Base-by-base conservation (phyloP, 2,888 invertebrate genomes). In the Ommatoiulus sabulosus region DNA sequence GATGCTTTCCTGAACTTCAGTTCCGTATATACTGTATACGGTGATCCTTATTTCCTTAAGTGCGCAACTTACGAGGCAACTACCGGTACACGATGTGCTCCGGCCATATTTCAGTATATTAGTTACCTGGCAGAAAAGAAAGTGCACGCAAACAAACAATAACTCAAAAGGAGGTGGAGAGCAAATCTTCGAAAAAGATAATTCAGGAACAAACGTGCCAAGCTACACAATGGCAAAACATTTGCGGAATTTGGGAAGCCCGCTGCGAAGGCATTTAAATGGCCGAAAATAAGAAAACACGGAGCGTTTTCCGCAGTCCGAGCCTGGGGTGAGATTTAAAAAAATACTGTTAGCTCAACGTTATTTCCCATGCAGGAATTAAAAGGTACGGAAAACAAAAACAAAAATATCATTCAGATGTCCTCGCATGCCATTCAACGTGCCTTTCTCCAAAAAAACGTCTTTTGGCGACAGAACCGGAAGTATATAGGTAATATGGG, bases 121-220 rank as follows among this genome's bases (percentile, higher is more conserved):
- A 72, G 72, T 72, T 72, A 72, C 24, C 72, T 72, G 72, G 72
- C 72, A 72, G 72, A 72, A 72, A 24, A 24, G 72, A 72, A 72
- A 24, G n/a, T 72, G 72, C 72, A 72, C 72, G 72, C 72, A 72
- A 72, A 72, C 72, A 72, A 72, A 72, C 72, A 72, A 72, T 72
- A 72, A 72, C 72, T 72, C 72, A 72, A 72, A 24, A 72, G 72
- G 72, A 72, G 72, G 72, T 72, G 72, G 72, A 72, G 72, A 20
- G 72, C 72, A 72, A 72, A 72, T 72, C 72, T 72, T 24, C 24
- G 24, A 72, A 72, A 63, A 72, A 72, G 72, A 72, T 72, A 24
- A 72, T 72, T 72, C 72, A 72, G 72, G 72, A 72, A 24, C 72
- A 72, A 63, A 63, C 63, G 63, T 63, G 63, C 63, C 20, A 72